Percentiles rank a stretch among this genome's conserved stretches.
These are phyloP conservation scores for Agrilus cyanescens DNA, from an alignment of 2,888 invertebrate genomes.

Conservation along the genomic window DNA sequence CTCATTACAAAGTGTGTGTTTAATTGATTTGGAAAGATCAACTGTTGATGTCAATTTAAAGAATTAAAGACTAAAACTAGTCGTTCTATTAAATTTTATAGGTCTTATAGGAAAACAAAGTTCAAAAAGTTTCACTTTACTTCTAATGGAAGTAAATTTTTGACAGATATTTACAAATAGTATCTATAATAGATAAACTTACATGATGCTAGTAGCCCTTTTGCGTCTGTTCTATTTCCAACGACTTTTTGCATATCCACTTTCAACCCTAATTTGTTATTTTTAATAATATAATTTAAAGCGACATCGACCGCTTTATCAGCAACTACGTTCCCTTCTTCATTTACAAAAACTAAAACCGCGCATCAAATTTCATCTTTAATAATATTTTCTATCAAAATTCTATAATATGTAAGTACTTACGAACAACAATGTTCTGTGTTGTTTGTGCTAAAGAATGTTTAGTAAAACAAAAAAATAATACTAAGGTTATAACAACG, in stretches of 20 bases:
- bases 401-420: conserved; percentile 36
- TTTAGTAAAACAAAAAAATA: not conserved
- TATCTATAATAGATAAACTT: conserved; percentile 24
- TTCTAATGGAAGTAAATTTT: not conserved
- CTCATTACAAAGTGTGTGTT: no score
- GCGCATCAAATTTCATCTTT: conserved; percentile 5
- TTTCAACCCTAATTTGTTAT: conserved; percentile 53
- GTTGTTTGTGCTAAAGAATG: conserved; percentile 42
- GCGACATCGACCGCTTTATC: conserved; percentile 61
- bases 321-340: conserved; percentile 59
- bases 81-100: no score
- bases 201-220: conserved; percentile 58
- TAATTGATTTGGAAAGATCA: no score
- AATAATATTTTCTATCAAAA: not conserved
- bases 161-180: not conserved
- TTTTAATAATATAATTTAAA: conserved; percentile 56
- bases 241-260: conserved; percentile 51
- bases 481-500: not conserved
- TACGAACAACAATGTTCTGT: conserved; percentile 62
- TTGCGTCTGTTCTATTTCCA: conserved; percentile 61
- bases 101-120: no score
- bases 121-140: no score
- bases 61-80: no score
- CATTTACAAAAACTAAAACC: conserved; percentile 57
- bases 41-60: no score